Percentiles rank a stretch among this genome's conserved stretches.
phyloP scores from a whole-genome alignment of 1,140 invertebrate species.

The Rhyzopertha dominica region DNA sequence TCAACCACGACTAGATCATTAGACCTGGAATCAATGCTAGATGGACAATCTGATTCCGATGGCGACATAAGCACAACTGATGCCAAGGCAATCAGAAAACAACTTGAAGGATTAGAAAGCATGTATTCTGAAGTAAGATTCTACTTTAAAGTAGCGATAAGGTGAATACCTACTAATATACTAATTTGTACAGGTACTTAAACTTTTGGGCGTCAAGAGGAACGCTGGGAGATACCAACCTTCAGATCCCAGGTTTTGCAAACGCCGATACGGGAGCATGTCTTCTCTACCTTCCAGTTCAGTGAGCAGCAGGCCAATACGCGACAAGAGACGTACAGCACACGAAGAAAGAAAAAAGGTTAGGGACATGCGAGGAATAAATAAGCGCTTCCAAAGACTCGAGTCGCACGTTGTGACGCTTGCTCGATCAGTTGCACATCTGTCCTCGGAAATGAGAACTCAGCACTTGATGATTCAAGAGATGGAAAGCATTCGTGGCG shows the following conservation, averaged over 20 bases:
- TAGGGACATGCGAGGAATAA: slow-evolving; percentile 73
- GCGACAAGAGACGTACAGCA: slow-evolving; percentile 58
- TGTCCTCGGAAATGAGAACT: slow-evolving; percentile 87
- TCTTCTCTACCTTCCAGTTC: slow-evolving; percentile 78
- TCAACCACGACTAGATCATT: slow-evolving; percentile 68
- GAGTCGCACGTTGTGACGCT: slow-evolving; percentile 91
- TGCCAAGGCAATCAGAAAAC: slow-evolving; percentile 71
- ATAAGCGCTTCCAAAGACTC: slow-evolving; percentile 81
- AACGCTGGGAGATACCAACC: slow-evolving; percentile 51
- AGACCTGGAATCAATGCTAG: slow-evolving; percentile 77
- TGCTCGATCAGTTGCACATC: slow-evolving; percentile 85
- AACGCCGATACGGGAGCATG: slow-evolving; percentile 67
- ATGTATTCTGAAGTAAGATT: slow-evolving; percentile 62
- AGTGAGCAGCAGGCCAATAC: slow-evolving; percentile 66
- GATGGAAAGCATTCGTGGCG: slow-evolving; percentile 80
- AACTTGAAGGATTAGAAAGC: slow-evolving; percentile 78
- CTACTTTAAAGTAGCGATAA: background rate
- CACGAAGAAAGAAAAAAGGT: slow-evolving; percentile 67
- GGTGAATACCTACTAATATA: too few species aligned
- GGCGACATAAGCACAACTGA: slow-evolving; percentile 73
- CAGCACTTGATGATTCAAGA: slow-evolving; percentile 87
- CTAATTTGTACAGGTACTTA: slow-evolving; percentile 58
- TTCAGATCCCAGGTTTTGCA: slow-evolving; percentile 57
- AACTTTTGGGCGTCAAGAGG: slow-evolving; percentile 69
- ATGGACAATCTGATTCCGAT: slow-evolving; percentile 63